Evolutionary conservation across 2,888 invertebrate genomes (phyloP).

Genomic region (Argynnis bischoffii): DNA sequence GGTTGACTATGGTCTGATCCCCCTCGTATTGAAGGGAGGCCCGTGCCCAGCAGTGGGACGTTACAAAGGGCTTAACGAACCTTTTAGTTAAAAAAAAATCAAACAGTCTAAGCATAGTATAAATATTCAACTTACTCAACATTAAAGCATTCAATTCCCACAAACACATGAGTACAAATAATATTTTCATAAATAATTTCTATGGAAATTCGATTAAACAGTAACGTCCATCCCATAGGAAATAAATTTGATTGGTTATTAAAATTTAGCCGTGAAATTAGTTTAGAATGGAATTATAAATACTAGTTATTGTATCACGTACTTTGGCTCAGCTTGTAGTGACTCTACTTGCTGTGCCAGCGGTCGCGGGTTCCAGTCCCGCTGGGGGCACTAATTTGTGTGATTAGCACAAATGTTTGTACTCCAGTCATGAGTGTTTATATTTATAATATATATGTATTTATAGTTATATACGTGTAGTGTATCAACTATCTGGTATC

Average conservation of each 20-base stretch:
- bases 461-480: too few relatives aligned
- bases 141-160: not conserved
- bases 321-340: not conserved
- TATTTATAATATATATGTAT: too few relatives aligned
- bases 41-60: too few relatives aligned
- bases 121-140: not conserved
- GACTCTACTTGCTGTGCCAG: not conserved
- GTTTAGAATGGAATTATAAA: slow-evolving; percentile 28
- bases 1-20: too few relatives aligned
- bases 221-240: slow-evolving; percentile 25
- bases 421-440: too few relatives aligned
- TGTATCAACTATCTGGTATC: too few relatives aligned
- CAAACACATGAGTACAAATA: not conserved
- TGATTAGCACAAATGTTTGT: too few relatives aligned
- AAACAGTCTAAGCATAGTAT: not conserved
- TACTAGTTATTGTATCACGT: slow-evolving; percentile 3
- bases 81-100: too few relatives aligned
- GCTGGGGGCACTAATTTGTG: too few relatives aligned
- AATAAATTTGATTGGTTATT: slow-evolving; percentile 41
- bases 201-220: slow-evolving; percentile 18
- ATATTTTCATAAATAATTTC: slow-evolving; percentile 6
- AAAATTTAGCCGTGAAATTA: slow-evolving; percentile 52
- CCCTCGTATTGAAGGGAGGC: too few relatives aligned
- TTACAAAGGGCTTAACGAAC: too few relatives aligned
- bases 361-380: too few relatives aligned